Percentiles rank a stretch among this genome's conserved stretches.
Conservation (phyloP, 2,888 invertebrate genomes). For the Limnephilus auricula region DNA sequence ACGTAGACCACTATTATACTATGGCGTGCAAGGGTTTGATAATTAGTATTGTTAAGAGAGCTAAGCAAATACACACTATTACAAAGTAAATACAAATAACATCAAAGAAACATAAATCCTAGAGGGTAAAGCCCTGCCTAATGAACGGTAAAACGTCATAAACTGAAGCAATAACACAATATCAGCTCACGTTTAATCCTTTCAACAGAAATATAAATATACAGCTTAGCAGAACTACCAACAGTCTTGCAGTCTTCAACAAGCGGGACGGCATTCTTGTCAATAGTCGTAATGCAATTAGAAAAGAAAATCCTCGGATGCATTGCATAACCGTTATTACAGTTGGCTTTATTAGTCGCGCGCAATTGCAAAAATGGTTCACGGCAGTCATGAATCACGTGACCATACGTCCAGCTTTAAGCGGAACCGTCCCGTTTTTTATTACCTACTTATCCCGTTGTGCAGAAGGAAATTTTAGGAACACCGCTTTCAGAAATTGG, state of each 20-base stretch:
- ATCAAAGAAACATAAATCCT: neutral
- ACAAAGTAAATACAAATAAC: no score
- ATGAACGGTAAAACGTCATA: neutral
- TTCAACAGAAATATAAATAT: conserved; percentile 10
- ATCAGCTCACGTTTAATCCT: neutral
- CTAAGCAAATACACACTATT: no score
- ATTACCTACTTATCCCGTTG: neutral
- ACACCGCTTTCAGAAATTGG: no score
- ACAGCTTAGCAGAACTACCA: conserved; percentile 2
- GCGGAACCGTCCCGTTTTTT: neutral
- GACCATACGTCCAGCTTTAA: no score
- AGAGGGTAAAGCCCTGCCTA: neutral
- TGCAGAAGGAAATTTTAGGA: no score
- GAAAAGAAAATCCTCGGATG: conserved; percentile 47
- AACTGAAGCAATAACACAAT: neutral
- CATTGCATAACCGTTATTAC: conserved; percentile 48
- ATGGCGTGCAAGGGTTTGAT: no score
- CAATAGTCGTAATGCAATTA: conserved; percentile 47
- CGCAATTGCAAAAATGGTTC: conserved; percentile 30
- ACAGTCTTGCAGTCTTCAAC: no score
- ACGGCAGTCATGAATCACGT: neutral
- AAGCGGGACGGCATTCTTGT: neutral
- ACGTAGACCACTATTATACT: no score
- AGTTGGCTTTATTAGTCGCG: conserved; percentile 1
- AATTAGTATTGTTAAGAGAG: no score